Conservation (phyloP, 1,140 invertebrate genomes). For the Zaprionus tsacasi region DNA sequence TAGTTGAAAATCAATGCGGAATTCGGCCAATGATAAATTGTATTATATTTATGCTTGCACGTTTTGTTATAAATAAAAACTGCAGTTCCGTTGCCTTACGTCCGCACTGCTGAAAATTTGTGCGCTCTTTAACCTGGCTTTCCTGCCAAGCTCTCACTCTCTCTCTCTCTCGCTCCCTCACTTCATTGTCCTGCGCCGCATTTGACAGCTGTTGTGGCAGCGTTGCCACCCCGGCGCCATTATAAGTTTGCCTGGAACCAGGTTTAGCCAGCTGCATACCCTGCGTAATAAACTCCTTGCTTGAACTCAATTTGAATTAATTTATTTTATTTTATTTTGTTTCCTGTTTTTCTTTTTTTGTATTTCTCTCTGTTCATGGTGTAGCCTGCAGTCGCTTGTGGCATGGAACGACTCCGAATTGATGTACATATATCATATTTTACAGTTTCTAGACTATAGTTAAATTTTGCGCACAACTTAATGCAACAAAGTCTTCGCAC, state of each 20-base stretch:
- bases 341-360: slow-evolving; percentile 20
- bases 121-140: slow-evolving; percentile 56
- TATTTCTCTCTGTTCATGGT: slow-evolving; percentile 38
- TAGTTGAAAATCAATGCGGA: background rate
- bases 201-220: slow-evolving; percentile 56
- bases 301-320: background rate
- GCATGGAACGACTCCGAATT: slow-evolving; percentile 39
- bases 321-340: slow-evolving; percentile 11
- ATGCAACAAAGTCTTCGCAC: slow-evolving; percentile 65
- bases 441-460: slow-evolving; percentile 74
- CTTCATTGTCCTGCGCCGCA: slow-evolving; percentile 57
- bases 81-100: slow-evolving; percentile 42
- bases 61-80: slow-evolving; percentile 56
- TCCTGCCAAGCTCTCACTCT: slow-evolving; percentile 25
- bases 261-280: background rate
- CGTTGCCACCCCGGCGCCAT: slow-evolving; percentile 30
- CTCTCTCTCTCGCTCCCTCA: slow-evolving; percentile 7
- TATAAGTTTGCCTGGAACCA: background rate
- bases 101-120: slow-evolving; percentile 72
- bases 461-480: slow-evolving; percentile 52
- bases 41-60: slow-evolving; percentile 16
- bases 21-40: slow-evolving; percentile 3
- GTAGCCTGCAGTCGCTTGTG: slow-evolving; percentile 35
- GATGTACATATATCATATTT: slow-evolving; percentile 60
- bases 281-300: background rate